Percentiles rank a stretch among this genome's conserved stretches.
These are phyloP conservation scores for Amphimallon solstitiale DNA, from an alignment of 2,888 invertebrate species.

Conservation along the genomic window DNA sequence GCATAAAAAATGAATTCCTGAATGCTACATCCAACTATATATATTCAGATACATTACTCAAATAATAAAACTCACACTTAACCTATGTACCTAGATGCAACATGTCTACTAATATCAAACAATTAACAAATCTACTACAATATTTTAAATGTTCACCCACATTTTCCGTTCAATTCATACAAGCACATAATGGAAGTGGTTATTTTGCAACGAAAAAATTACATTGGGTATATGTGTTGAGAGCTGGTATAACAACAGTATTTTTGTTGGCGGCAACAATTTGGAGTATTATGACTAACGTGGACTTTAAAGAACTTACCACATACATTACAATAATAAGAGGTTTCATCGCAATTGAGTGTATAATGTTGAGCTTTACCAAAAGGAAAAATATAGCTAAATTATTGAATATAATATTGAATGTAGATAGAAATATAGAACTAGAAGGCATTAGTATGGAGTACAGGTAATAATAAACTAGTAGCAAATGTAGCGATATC, in stretches of 20 bases:
- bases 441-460: neutral
- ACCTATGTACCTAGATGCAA: neutral
- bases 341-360: conserved; percentile 19
- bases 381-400: conserved; percentile 16
- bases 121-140: neutral
- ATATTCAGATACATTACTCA: too few species aligned
- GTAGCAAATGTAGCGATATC: too few species aligned
- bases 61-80: too few species aligned
- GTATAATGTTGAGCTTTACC: conserved; percentile 21
- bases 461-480: conserved; percentile 24
- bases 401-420: conserved; percentile 20
- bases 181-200: neutral
- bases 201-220: neutral
- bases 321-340: conserved; percentile 23
- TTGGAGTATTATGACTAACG: conserved; percentile 5
- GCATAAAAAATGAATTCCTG: too few species aligned
- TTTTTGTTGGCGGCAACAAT: neutral
- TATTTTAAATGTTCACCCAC: conserved; percentile 28
- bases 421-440: conserved; percentile 29
- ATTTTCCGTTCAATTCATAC: conserved; percentile 7
- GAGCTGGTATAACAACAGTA: neutral
- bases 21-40: too few species aligned
- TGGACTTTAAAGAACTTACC: neutral
- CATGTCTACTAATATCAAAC: neutral
- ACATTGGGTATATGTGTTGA: conserved; percentile 43